Percentiles rank a stretch among this genome's conserved stretches.
phyloP scores from a whole-genome alignment of 30 jellyfish, hydroid and myxozoan genomes.

The Hydractinia symbiolongicarpus region DNA sequence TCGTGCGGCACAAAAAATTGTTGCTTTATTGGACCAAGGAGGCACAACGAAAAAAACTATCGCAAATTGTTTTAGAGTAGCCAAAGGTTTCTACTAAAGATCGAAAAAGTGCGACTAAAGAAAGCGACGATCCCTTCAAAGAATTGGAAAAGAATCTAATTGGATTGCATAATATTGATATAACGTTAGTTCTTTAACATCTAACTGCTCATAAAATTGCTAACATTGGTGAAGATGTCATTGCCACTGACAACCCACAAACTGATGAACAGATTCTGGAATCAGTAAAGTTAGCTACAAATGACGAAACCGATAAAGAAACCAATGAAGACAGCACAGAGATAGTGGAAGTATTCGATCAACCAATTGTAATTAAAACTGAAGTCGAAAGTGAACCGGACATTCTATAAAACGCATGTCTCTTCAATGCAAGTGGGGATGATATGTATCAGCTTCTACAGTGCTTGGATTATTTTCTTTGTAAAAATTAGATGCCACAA shows the following conservation, averaged over 20 bases:
- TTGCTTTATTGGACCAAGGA: background rate
- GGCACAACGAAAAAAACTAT: background rate
- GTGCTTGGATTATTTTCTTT: background rate
- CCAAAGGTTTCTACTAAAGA: background rate
- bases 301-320: background rate
- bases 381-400: constrained; percentile 2
- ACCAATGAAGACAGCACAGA: background rate
- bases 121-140: background rate
- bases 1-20: too few relatives aligned
- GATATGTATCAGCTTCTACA: constrained; percentile 1
- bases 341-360: constrained; percentile 5
- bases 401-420: background rate
- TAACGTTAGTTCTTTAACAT: background rate
- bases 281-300: background rate
- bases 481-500: constrained; percentile 6
- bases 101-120: background rate
- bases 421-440: background rate
- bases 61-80: background rate
- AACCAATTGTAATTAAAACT: background rate
- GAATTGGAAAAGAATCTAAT: background rate
- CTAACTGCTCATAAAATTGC: background rate
- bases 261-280: constrained; percentile 8
- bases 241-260: constrained; percentile 1
- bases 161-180: background rate
- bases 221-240: background rate